Conservation (phyloP, 1,140 invertebrate species). For the Drosophila orena region DNA sequence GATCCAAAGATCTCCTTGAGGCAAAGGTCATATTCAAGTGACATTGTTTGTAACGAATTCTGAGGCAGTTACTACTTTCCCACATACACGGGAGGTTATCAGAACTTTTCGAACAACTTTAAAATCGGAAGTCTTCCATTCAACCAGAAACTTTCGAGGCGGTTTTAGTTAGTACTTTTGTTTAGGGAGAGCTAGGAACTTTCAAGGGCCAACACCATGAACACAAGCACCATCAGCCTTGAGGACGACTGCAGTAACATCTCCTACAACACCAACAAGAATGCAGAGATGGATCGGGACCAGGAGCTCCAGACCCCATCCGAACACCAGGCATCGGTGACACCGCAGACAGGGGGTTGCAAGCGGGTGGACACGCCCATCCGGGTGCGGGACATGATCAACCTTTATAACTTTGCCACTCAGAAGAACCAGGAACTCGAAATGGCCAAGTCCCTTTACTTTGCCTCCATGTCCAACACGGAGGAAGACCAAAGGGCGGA, state of each 20-base stretch:
- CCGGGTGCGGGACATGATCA: slow-evolving; percentile 70
- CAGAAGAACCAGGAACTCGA: slow-evolving; percentile 69
- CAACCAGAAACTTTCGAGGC: slow-evolving; percentile 6
- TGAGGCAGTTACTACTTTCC: slow-evolving; percentile 25
- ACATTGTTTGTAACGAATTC: slow-evolving; percentile 21
- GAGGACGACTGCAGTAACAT: slow-evolving; percentile 39
- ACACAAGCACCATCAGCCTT: neutral
- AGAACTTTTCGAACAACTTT: slow-evolving; percentile 15
- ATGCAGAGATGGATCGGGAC: slow-evolving; percentile 6
- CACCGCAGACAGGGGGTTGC: neutral
- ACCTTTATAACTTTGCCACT: slow-evolving; percentile 67
- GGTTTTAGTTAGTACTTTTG: slow-evolving; percentile 3
- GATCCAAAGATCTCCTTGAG: slow-evolving; percentile 22
- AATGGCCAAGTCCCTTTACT: slow-evolving; percentile 61
- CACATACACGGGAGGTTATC: slow-evolving; percentile 27
- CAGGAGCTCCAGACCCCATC: slow-evolving; percentile 11
- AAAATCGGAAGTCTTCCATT: slow-evolving; percentile 30
- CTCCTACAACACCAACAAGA: slow-evolving; percentile 3
- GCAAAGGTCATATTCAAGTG: slow-evolving; percentile 32
- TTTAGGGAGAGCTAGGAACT: slow-evolving; percentile 1
- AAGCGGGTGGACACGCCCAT: slow-evolving; percentile 42
- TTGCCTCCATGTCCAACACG: slow-evolving; percentile 14
- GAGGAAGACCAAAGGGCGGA: slow-evolving; percentile 12
- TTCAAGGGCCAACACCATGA: slow-evolving; percentile 16
- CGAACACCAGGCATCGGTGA: neutral